These are phyloP conservation scores for Malacoctenus gilli DNA, from an alignment of 2,797 vertebrate genomes.

Conservation along the genomic window DNA sequence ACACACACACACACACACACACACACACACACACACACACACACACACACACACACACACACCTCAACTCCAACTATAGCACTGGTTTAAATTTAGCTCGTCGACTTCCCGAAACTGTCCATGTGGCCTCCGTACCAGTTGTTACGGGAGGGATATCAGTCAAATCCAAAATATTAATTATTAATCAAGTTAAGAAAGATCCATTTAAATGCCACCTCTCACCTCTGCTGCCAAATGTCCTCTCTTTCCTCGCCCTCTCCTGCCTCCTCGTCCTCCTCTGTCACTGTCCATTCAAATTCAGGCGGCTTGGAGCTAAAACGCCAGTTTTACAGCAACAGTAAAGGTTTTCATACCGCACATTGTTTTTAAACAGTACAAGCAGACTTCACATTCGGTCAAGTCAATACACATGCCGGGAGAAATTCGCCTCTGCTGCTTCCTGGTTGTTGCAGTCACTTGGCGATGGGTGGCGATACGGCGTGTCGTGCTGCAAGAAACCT, in stretches of 20 bases:
- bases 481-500: not conserved
- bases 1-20: slow-evolving; percentile 42
- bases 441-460: not conserved
- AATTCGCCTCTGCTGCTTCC: not conserved
- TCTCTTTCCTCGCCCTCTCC: slow-evolving; percentile 48
- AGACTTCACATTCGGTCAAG: not conserved
- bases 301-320: not conserved
- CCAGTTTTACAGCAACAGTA: not conserved
- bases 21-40: slow-evolving; percentile 18
- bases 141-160: too few relatives aligned
- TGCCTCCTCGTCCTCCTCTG: slow-evolving; percentile 39
- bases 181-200: not conserved
- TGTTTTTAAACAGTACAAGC: too few relatives aligned
- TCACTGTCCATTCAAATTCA: slow-evolving; percentile 61
- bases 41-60: slow-evolving; percentile 34
- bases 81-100: too few relatives aligned
- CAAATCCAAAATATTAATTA: not conserved
- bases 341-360: not conserved
- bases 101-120: too few relatives aligned
- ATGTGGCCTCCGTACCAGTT: too few relatives aligned
- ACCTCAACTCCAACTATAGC: too few relatives aligned
- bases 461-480: slow-evolving; percentile 46
- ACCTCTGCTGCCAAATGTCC: slow-evolving; percentile 64
- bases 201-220: not conserved
- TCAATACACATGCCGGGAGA: slow-evolving; percentile 14